phyloP scores from a whole-genome alignment of 2,797 vertebrate species.

The Limnodromus scolopaceus region DNA sequence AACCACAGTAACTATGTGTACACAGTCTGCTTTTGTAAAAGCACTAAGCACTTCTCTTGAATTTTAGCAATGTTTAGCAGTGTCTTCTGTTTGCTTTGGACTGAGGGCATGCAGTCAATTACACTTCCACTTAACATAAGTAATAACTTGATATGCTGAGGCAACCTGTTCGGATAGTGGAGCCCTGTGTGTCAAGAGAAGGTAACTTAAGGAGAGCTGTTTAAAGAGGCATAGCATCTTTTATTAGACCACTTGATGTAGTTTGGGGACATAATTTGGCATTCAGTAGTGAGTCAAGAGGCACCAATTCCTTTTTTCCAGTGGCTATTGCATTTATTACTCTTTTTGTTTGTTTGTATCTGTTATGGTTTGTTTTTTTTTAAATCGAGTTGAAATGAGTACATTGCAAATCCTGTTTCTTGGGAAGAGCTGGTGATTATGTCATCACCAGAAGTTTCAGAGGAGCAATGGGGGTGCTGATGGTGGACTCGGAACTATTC shows the following conservation, averaged over 20 bases:
- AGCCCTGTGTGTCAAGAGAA: not conserved
- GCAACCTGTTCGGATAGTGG: not conserved
- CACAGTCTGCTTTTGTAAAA: not conserved
- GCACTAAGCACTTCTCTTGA: not conserved
- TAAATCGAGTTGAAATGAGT: too few relatives aligned
- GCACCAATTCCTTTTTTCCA: not conserved
- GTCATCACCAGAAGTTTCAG: not conserved
- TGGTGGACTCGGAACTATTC: not conserved
- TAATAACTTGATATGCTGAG: not conserved
- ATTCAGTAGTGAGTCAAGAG: not conserved
- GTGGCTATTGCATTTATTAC: too few relatives aligned
- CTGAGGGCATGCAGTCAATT: not conserved
- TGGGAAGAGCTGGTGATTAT: not conserved
- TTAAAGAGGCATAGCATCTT: not conserved
- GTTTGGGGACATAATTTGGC: not conserved
- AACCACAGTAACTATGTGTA: not conserved
- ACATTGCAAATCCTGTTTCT: not conserved
- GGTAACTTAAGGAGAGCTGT: not conserved
- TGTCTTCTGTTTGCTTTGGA: not conserved
- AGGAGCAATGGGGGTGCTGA: not conserved
- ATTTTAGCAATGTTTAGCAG: not conserved
- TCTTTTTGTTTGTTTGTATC: too few relatives aligned
- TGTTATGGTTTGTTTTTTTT: accelerated
- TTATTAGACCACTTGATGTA: not conserved
- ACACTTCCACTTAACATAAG: not conserved